Conservation (phyloP, 2,113 vertebrate species). For the Antennarius striatus region DNA sequence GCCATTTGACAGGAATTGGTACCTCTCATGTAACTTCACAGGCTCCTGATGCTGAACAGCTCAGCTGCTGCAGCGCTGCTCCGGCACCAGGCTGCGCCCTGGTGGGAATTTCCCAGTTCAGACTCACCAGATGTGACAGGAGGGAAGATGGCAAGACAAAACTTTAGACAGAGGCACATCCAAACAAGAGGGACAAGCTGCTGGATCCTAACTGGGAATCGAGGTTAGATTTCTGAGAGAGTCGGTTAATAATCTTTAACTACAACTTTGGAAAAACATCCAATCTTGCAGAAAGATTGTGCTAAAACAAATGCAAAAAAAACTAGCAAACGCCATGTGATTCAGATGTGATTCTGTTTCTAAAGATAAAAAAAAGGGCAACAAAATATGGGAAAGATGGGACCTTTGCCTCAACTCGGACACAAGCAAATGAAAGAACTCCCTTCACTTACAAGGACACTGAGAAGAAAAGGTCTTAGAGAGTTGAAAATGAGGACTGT, state of each 20-base stretch:
- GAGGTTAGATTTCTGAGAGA: slow-evolving; percentile 2
- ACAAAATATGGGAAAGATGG: too few relatives aligned
- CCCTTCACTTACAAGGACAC: slow-evolving; percentile 32
- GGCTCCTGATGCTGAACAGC: slow-evolving; percentile 23
- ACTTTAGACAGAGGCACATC: background rate
- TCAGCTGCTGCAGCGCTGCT: slow-evolving; percentile 20
- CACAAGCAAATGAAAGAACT: slow-evolving; percentile 46
- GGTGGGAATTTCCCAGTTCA: slow-evolving; percentile 57
- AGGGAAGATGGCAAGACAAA: background rate
- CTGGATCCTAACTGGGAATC: background rate
- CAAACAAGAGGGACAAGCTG: background rate
- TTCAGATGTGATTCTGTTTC: too few relatives aligned
- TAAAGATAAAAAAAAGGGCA: too few relatives aligned
- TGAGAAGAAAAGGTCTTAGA: too few relatives aligned
- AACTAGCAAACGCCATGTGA: too few relatives aligned
- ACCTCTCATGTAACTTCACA: too few relatives aligned
- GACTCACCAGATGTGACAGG: slow-evolving; percentile 22
- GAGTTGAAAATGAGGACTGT: slow-evolving; percentile 41
- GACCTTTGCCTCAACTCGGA: slow-evolving; percentile 33
- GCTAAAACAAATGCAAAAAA: too few relatives aligned
- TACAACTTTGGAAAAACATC: background rate
- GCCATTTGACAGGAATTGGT: too few relatives aligned
- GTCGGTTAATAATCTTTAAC: too few relatives aligned
- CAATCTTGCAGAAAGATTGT: too few relatives aligned
- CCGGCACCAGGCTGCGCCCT: slow-evolving; percentile 64